Percentiles rank a stretch among this genome's conserved stretches.
Evolutionary conservation across 1,140 invertebrate genomes (phyloP).

Genomic region (Adoxophyes honmai): DNA sequence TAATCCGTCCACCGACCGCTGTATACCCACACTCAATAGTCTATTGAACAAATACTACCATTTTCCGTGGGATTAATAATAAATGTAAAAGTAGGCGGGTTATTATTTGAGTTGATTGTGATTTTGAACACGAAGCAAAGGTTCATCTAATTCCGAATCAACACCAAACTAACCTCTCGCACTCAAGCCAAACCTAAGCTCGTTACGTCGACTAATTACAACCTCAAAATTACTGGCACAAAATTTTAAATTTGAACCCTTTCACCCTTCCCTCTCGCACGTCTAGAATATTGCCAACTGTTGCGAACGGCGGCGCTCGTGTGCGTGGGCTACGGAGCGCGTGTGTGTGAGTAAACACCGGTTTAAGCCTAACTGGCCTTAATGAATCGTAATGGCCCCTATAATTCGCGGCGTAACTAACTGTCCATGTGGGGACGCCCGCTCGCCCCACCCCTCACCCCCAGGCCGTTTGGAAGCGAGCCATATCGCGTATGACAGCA

Average conservation of each 20-base stretch:
- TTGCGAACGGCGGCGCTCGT: conserved; percentile 34
- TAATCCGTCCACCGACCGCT: too few relatives aligned
- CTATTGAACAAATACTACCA: too few relatives aligned
- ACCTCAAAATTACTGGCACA: conserved; percentile 58
- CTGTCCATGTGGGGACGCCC: conserved; percentile 70
- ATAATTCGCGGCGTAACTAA: conserved; percentile 79
- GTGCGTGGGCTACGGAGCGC: conserved; percentile 24
- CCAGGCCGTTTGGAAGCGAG: conserved; percentile 60
- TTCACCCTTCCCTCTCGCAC: conserved; percentile 39
- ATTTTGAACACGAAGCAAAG: too few relatives aligned
- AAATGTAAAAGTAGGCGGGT: too few relatives aligned
- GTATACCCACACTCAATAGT: too few relatives aligned
- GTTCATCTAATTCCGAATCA: too few relatives aligned
- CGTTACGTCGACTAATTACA: conserved; percentile 68
- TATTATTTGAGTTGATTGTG: too few relatives aligned
- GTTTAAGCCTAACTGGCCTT: conserved; percentile 78
- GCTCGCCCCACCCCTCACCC: conserved; percentile 31
- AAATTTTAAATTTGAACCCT: conserved; percentile 55
- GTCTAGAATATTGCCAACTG: conserved; percentile 55
- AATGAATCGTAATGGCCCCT: conserved; percentile 79
- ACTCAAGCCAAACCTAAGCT: conserved; percentile 55
- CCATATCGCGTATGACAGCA: conserved; percentile 72
- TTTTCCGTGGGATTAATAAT: too few relatives aligned
- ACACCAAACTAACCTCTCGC: conserved; percentile 47
- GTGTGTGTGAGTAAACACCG: conserved; percentile 71